Evolutionary conservation across 2,888 invertebrate genomes (phyloP), one percentile per base, ranked within the genome.

Genomic region (Thalpophila matura): DNA sequence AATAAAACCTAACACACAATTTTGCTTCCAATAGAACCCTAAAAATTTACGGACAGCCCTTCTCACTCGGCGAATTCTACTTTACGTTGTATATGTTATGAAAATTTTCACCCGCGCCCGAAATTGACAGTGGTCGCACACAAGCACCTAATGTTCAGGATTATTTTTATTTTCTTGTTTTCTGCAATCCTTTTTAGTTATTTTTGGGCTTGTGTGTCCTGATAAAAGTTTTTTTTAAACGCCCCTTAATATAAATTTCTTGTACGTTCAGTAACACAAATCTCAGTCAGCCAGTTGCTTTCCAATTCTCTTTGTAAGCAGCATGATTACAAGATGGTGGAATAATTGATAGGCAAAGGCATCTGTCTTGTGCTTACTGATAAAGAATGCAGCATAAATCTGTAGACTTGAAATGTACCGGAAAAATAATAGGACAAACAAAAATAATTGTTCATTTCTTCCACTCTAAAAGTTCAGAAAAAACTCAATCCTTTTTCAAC

Each of bases 71-170:
- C 78, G 80, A 81, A 83, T 85, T 85, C 80, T 84, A 82, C 74
- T 86, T 88, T 87, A 86, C 84, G 72, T 66, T 61, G 80, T 74
- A 75, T 82, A 79, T 83, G 82, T 82, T 86, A 86, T 84, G 83
- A 85, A 85, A 83, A 82, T 79, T 78, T 75, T 79, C 78, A 79
- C 68, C 75, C 74, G 43, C 56, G 64, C 65, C 73, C 70, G 67
- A 79, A 83, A 84, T 78, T 83, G 79, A 82, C 81, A 82, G 79
- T 79, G 61, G 81, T 61, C 66, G 72, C 47, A 46, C 43, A 57
- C 69, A 66, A 79, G 77, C n/a, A n/a, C n/a, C n/a, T 82, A 79
- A 81, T 83, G 79, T 80, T 67, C 54, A 18, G 69, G 70, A 80
- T 82, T 80, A 82, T 80, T 77, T 77, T 62, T 67, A 60, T 64